Conservation (phyloP, 2,113 vertebrate species). For the Microtus oregoni region DNA sequence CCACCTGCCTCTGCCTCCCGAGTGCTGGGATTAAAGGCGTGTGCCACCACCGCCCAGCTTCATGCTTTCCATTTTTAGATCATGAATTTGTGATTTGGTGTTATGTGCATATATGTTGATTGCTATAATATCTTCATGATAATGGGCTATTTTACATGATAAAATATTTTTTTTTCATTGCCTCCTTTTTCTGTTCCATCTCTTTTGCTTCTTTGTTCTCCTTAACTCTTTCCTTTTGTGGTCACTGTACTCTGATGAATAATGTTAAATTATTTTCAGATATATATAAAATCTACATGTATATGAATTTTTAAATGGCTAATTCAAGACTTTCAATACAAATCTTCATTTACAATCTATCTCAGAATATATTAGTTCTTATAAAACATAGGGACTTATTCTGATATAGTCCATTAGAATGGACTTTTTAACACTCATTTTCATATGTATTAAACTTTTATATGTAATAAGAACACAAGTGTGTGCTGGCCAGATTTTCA, state of each 20-base stretch:
- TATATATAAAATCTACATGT: background rate
- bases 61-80: background rate
- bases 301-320: background rate
- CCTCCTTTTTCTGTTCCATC: background rate
- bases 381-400: background rate
- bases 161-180: background rate
- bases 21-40: too few species aligned
- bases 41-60: too few species aligned
- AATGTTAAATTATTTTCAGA: background rate
- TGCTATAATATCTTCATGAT: background rate
- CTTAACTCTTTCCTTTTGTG: background rate
- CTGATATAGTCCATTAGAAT: background rate
- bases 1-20: too few species aligned
- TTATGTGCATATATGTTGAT: background rate
- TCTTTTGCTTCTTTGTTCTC: background rate
- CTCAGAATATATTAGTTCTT: constrained; percentile 24
- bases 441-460: background rate
- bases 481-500: background rate
- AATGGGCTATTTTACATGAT: background rate
- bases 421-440: constrained; percentile 14
- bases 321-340: background rate
- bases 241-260: background rate
- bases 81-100: background rate
- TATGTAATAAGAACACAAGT: background rate
- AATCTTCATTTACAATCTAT: background rate